Percentiles rank a stretch among this genome's conserved stretches.
phyloP scores from a whole-genome alignment of 1,140 invertebrate species.

The Drosophila funebris region DNA sequence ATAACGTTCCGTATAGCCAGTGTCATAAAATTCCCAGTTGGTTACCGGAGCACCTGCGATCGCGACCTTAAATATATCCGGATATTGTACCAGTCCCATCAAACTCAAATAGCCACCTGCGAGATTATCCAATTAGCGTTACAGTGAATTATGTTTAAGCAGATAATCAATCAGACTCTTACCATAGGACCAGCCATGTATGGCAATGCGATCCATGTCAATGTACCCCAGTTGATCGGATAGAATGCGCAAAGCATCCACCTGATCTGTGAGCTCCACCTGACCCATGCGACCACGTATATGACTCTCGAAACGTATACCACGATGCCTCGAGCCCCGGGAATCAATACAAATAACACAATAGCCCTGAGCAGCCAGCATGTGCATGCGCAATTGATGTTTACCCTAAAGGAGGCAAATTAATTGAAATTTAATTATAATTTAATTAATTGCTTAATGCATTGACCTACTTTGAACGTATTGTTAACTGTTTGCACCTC shows the following conservation, averaged over 20 bases:
- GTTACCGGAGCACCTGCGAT: conserved; percentile 99
- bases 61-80: conserved; percentile 93
- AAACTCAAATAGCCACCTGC: conserved; percentile 92
- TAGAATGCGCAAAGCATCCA: conserved; percentile 96
- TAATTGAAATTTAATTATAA: background rate
- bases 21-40: conserved; percentile 95
- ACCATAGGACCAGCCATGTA: conserved; percentile 99
- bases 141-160: no score
- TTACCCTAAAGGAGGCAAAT: conserved; percentile 87
- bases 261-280: conserved; percentile 97
- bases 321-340: conserved; percentile 95
- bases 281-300: conserved; percentile 95
- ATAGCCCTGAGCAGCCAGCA: conserved; percentile 97
- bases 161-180: conserved; percentile 24
- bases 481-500: conserved; percentile 99
- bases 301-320: conserved; percentile 95
- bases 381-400: conserved; percentile 96
- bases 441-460: background rate
- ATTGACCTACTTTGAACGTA: conserved; percentile 91
- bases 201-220: conserved; percentile 95
- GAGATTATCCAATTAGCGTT: no score
- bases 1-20: conserved; percentile 98
- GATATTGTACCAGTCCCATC: conserved; percentile 92
- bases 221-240: conserved; percentile 93
- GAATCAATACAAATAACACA: conserved; percentile 98